Percentiles rank a stretch among this genome's conserved stretches.
Conservation (phyloP, 2,113 vertebrate genomes). For the Amia ocellicauda region DNA sequence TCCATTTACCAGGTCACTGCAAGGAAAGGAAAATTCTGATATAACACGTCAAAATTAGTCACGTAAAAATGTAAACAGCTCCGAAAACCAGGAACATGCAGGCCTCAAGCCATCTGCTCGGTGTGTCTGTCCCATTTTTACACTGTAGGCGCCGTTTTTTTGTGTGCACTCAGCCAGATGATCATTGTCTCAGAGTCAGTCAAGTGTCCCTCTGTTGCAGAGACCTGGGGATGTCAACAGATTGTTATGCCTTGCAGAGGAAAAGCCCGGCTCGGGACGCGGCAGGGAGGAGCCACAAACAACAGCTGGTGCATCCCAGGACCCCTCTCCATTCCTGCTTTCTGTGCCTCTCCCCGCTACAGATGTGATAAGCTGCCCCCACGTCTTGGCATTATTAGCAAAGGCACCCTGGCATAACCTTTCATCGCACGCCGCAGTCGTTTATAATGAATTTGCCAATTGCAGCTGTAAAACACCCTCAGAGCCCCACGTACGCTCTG, state of each 20-base stretch:
- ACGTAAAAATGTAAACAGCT: conserved; percentile 63
- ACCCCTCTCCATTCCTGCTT: conserved; percentile 45
- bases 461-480: conserved; percentile 3
- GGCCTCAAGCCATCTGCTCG: conserved; percentile 65
- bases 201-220: conserved; percentile 48
- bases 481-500: not conserved
- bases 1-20: conserved; percentile 45
- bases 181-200: conserved; percentile 52
- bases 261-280: conserved; percentile 47
- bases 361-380: conserved; percentile 46
- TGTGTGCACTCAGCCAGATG: conserved; percentile 61
- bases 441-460: conserved; percentile 5
- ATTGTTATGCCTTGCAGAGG: conserved; percentile 58
- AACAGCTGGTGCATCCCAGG: conserved; percentile 77
- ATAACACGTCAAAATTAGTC: conserved; percentile 66
- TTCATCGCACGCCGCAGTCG: not conserved
- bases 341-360: conserved; percentile 41
- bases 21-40: conserved; percentile 50
- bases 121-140: conserved; percentile 39
- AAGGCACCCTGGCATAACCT: conserved; percentile 40
- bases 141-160: conserved; percentile 52
- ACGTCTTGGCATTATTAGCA: conserved; percentile 44
- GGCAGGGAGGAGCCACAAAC: conserved; percentile 67
- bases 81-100: conserved; percentile 49
- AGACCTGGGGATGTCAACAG: conserved; percentile 62